These are phyloP conservation scores for Hylyphantes graminicola DNA, from an alignment of 1,140 invertebrate species.

Conservation along the genomic window DNA sequence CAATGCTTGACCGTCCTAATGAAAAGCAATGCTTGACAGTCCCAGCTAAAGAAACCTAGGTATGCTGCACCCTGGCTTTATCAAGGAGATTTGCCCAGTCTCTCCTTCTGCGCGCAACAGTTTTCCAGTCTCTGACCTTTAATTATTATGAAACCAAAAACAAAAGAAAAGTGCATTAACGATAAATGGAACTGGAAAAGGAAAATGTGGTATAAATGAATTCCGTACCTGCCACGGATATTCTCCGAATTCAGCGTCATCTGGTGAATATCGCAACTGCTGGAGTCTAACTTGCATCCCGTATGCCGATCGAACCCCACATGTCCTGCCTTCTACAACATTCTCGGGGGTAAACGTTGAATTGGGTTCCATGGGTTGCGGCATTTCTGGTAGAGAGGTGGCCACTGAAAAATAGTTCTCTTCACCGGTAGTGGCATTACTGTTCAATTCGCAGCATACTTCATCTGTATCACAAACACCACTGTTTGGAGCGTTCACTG, in stretches of 20 bases:
- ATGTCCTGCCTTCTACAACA: neutral
- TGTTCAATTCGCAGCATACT: conserved; percentile 26
- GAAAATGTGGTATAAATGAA: neutral
- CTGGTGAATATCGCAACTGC: conserved; percentile 21
- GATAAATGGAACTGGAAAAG: too few species aligned
- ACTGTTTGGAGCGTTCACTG: too few species aligned
- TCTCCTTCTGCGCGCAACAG: too few species aligned
- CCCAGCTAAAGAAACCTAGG: too few species aligned
- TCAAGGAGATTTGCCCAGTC: too few species aligned
- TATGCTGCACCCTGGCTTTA: too few species aligned
- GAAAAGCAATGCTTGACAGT: too few species aligned
- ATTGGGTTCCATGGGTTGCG: neutral
- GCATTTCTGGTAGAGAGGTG: neutral
- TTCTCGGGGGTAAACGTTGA: neutral
- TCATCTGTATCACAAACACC: conserved; percentile 9
- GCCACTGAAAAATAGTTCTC: conserved; percentile 16
- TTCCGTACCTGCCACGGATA: conserved; percentile 50
- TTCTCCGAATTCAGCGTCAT: conserved; percentile 46
- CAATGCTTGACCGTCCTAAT: too few species aligned
- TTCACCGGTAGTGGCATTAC: neutral
- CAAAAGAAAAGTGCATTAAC: too few species aligned
- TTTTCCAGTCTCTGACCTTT: too few species aligned
- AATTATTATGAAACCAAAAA: too few species aligned
- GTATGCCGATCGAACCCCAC: conserved; percentile 1
- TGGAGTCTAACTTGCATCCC: conserved; percentile 9